Conservation (phyloP, 2,797 vertebrate species). For the Remorina albescens region DNA sequence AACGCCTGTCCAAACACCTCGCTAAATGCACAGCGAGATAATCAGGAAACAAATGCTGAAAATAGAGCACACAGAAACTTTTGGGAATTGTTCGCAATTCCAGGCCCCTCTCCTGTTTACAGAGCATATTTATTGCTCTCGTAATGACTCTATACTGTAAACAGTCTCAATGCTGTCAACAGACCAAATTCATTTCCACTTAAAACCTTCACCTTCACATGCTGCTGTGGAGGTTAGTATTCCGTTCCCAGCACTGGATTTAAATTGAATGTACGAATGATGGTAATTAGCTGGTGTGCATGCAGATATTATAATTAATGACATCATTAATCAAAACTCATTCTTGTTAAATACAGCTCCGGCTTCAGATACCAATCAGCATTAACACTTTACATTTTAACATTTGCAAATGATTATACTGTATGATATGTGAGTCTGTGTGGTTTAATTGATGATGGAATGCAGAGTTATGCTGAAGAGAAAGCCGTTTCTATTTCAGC, state of each 20-base stretch:
- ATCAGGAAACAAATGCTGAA: slow-evolving; percentile 80
- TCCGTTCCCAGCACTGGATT: not conserved
- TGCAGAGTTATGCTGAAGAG: not conserved
- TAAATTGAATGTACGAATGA: not conserved
- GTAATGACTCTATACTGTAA: slow-evolving; percentile 64
- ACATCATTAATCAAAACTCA: not conserved
- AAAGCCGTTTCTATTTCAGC: not conserved
- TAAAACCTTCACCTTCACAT: too few species aligned
- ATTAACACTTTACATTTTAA: not conserved
- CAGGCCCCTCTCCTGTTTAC: slow-evolving; percentile 55
- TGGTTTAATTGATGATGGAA: not conserved
- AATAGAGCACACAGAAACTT: slow-evolving; percentile 69
- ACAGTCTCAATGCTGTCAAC: slow-evolving; percentile 14
- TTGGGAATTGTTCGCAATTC: slow-evolving; percentile 75
- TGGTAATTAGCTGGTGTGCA: slow-evolving; percentile 14
- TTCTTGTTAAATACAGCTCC: not conserved
- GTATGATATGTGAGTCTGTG: not conserved
- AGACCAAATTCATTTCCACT: too few species aligned
- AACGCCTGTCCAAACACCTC: slow-evolving; percentile 64
- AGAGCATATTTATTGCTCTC: slow-evolving; percentile 54
- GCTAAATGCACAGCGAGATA: slow-evolving; percentile 65
- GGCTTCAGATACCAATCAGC: not conserved
- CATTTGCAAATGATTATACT: not conserved
- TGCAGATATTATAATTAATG: not conserved
- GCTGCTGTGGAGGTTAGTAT: slow-evolving; percentile 8